Percentiles rank a stretch among this genome's conserved stretches.
Conservation (phyloP, 1,140 invertebrate species). For the Drosophila pseudoananassae region DNA sequence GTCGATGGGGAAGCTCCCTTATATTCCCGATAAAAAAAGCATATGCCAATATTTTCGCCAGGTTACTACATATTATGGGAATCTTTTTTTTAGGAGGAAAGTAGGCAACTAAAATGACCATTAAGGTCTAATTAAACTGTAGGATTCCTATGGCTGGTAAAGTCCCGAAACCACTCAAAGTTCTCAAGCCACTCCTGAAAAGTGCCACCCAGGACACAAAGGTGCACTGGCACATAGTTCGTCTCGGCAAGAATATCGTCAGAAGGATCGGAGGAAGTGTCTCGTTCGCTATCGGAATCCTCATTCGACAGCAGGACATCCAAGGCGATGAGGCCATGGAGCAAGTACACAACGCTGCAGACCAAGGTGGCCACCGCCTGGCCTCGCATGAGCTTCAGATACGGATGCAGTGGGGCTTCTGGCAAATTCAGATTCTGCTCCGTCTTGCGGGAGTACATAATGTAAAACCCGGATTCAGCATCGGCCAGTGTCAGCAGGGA, state of each 20-base stretch:
- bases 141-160: neutral
- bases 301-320: constrained; percentile 49
- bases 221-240: constrained; percentile 44
- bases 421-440: neutral
- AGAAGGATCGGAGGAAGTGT: neutral
- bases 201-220: constrained; percentile 34
- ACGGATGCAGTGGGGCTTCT: constrained; percentile 39
- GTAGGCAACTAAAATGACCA: neutral
- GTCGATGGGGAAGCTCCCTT: constrained; percentile 7
- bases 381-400: constrained; percentile 18
- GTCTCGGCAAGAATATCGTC: neutral
- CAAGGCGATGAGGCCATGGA: constrained; percentile 45
- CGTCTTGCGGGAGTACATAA: constrained; percentile 1
- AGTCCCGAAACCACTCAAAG: constrained; percentile 45
- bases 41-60: neutral
- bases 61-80: neutral
- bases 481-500: constrained; percentile 40
- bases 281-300: neutral
- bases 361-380: constrained; percentile 33
- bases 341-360: constrained; percentile 31
- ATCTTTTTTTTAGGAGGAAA: neutral
- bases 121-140: neutral
- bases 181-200: constrained; percentile 21
- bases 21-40: neutral
- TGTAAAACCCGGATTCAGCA: constrained; percentile 28